Percentiles rank a stretch among this genome's conserved stretches.
Conservation (phyloP, 2,797 vertebrate genomes). For the Allobates femoralis region DNA sequence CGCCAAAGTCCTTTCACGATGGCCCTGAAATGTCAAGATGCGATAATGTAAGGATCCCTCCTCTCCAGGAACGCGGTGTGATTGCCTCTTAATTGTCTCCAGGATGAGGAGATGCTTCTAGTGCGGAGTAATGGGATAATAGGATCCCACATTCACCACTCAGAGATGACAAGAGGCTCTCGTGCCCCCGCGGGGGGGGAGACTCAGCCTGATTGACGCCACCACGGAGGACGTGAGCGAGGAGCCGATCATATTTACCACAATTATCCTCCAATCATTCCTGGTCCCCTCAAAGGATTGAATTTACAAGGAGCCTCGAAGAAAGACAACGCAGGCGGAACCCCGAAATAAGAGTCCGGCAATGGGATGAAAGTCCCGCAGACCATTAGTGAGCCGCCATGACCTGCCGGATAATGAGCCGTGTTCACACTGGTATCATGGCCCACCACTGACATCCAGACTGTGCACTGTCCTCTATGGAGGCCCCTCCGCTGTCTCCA, state of each 20-base stretch:
- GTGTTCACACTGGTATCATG: too few species aligned
- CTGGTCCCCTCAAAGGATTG: neutral
- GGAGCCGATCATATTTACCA: neutral
- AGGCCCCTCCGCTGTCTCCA: neutral
- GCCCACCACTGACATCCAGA: too few species aligned
- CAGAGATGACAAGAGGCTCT: conserved; percentile 38
- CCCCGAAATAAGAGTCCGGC: too few species aligned
- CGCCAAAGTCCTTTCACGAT: conserved; percentile 12
- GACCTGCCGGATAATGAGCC: neutral
- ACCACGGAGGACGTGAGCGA: neutral
- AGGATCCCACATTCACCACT: conserved; percentile 24
- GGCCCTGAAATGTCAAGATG: conserved; percentile 59
- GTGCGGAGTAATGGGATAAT: conserved; percentile 52
- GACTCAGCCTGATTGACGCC: neutral
- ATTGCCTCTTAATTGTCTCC: conserved; percentile 50
- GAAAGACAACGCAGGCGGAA: neutral
- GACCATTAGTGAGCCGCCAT: too few species aligned
- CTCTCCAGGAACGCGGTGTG: conserved; percentile 31
- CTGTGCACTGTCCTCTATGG: neutral
- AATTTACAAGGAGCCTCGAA: neutral
- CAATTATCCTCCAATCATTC: neutral
- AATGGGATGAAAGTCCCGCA: neutral
- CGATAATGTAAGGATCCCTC: conserved; percentile 43
- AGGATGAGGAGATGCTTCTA: conserved; percentile 39
- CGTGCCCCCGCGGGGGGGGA: neutral